Evolutionary conservation across 1,140 invertebrate genomes (phyloP), one percentile per base, ranked within the genome.

Genomic region (Gryllus bimaculatus): DNA sequence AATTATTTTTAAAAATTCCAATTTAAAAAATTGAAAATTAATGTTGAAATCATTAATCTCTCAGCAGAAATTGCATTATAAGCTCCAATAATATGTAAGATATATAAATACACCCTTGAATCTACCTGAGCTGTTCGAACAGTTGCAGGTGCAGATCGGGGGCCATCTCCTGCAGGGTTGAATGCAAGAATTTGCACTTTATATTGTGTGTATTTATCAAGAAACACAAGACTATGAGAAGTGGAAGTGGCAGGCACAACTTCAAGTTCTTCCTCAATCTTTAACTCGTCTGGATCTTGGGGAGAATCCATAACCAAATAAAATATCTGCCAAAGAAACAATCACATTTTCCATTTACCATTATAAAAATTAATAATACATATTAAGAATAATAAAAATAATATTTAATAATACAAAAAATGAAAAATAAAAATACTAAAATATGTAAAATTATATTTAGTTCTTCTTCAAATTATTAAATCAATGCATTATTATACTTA

Each of bases 151-250:
- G 88, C 86, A 1, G 96, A 97, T 47, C 94, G 88, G 0, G 97
- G 97, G 8, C 97, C 97, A 87, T 98, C 96, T 48, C 98, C 98
- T 54, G 97, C 96, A 5, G 96, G 94, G 88, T 99, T 99, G 84
- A 98, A 98, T n/a, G 96, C 95, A 78, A 97, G 86, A 81, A 99
- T 91, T 87, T 96, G 93, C 78, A 99, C 94, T 39, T 91, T 90
- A 85, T 99, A 99, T 83, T 96, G 91, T 0, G 96, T 97, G 85
- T 93, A 99, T 87, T 96, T 97, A 83, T 97, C 94, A 8, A 99
- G 89, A 83, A 96, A 96, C 0, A 96, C 92, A 0, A 98, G 87
- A 80, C 93, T 95, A 83, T 96, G 94, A 1, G 91, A 90, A 0
- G 90, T 92, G 49, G 92, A 93, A 8, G 94, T 91, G 0, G 95